Evolutionary conservation across 1,140 invertebrate species (phyloP).

Genomic region (Drosophila orosa): DNA sequence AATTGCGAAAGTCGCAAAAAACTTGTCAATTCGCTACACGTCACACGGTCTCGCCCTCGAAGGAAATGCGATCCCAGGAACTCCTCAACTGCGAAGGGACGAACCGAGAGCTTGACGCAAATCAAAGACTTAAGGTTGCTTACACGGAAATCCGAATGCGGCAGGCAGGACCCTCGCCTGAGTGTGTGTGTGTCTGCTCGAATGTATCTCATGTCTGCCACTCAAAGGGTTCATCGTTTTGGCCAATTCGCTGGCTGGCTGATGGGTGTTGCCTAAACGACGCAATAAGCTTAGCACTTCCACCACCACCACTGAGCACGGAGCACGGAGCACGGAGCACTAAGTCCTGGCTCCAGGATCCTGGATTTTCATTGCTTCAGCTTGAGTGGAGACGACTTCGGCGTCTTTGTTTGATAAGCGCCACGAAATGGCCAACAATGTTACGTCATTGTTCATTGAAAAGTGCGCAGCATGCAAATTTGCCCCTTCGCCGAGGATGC

Average conservation of each 20-base stretch:
- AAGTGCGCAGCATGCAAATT: conserved; percentile 78
- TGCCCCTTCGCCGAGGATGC: background rate
- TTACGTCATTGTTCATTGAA: conserved; percentile 80
- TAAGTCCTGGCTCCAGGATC: conserved; percentile 14
- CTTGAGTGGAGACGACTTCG: conserved; percentile 64
- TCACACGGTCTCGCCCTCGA: conserved; percentile 52
- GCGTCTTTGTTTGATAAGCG: conserved; percentile 65
- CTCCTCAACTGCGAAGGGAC: conserved; percentile 14
- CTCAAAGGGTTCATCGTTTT: conserved; percentile 71
- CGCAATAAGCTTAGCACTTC: conserved; percentile 81
- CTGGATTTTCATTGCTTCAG: conserved; percentile 76
- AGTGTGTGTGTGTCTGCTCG: conserved; percentile 24
- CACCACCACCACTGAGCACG: background rate
- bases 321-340: background rate
- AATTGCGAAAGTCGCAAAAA: conserved; percentile 61
- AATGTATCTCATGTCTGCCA: conserved; percentile 51
- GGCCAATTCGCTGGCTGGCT: conserved; percentile 61
- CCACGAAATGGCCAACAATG: conserved; percentile 51
- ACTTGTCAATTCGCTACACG: conserved; percentile 78
- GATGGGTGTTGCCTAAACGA: conserved; percentile 74
- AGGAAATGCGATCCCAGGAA: conserved; percentile 60
- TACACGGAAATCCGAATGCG: conserved; percentile 64
- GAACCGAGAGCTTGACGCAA: conserved; percentile 40
- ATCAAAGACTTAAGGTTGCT: conserved; percentile 78
- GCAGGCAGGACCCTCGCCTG: conserved; percentile 5